phyloP scores from a whole-genome alignment of 2,888 invertebrate species.

The Sesamia inferens region DNA sequence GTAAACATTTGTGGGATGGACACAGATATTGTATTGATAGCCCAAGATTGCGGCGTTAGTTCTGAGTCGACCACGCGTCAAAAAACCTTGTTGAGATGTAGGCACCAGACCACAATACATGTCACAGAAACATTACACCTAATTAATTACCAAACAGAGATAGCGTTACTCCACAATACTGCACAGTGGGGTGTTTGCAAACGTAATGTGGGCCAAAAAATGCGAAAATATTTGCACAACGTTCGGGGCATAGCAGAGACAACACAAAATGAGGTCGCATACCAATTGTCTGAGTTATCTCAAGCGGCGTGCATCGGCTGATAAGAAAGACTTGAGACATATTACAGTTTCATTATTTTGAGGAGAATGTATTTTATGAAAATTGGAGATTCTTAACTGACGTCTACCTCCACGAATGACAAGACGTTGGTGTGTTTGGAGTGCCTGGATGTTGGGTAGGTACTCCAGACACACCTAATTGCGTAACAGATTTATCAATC shows the following conservation, averaged over 20 bases:
- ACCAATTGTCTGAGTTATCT: slow-evolving; percentile 62
- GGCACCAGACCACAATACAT: neutral
- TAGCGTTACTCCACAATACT: slow-evolving; percentile 30
- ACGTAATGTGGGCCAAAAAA: slow-evolving; percentile 61
- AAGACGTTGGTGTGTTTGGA: neutral
- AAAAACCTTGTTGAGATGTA: neutral
- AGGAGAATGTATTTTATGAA: neutral
- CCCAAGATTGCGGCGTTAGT: neutral
- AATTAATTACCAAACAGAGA: slow-evolving; percentile 48
- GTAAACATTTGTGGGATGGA: neutral
- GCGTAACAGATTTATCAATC: neutral
- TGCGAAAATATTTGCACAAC: slow-evolving; percentile 64
- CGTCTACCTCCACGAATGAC: neutral
- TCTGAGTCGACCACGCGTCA: neutral
- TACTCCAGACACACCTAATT: neutral
- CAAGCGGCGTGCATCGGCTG: slow-evolving; percentile 51
- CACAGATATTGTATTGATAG: neutral
- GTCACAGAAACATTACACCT: slow-evolving; percentile 17
- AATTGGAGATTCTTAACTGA: neutral
- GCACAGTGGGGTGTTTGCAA: slow-evolving; percentile 39
- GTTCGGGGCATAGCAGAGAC: slow-evolving; percentile 61
- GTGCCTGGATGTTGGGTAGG: too few species aligned
- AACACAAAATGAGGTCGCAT: slow-evolving; percentile 68
- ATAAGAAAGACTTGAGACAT: slow-evolving; percentile 33
- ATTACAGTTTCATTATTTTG: slow-evolving; percentile 19